These are phyloP conservation scores for Melanophora roralis DNA, from an alignment of 2,888 invertebrate genomes.

Conservation along the genomic window DNA sequence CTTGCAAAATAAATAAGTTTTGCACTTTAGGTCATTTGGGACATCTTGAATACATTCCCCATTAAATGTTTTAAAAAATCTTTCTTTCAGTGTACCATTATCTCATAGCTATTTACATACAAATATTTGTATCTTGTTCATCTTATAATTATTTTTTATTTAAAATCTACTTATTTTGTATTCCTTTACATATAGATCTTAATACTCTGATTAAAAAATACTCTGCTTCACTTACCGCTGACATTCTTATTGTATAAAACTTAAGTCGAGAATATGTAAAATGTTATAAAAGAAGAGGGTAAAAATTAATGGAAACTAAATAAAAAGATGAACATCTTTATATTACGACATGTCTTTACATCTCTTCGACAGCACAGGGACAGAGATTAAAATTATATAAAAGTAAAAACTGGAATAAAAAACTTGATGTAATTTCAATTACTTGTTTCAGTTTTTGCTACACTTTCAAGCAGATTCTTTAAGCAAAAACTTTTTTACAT, in stretches of 20 bases:
- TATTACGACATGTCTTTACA: neutral
- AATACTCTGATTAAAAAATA: slow-evolving; percentile 51
- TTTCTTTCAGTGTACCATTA: slow-evolving; percentile 28
- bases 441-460: slow-evolving; percentile 38
- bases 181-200: slow-evolving; percentile 28
- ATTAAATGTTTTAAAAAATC: neutral
- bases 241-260: neutral
- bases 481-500: neutral
- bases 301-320: slow-evolving; percentile 42
- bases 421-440: slow-evolving; percentile 59
- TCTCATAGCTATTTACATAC: slow-evolving; percentile 28
- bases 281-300: neutral
- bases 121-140: slow-evolving; percentile 23
- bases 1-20: too few relatives aligned
- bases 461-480: slow-evolving; percentile 3
- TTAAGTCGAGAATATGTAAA: neutral
- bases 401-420: slow-evolving; percentile 20
- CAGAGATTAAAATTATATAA: slow-evolving; percentile 26
- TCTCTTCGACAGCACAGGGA: neutral
- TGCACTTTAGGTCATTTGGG: too few relatives aligned
- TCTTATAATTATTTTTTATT: slow-evolving; percentile 50
- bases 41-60: too few relatives aligned
- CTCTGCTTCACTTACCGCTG: neutral
- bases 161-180: slow-evolving; percentile 16
- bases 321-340: slow-evolving; percentile 36